Percentiles rank a stretch among this genome's conserved stretches.
Evolutionary conservation across 2,113 vertebrate species (phyloP).

Genomic region (Nothoprocta perdicaria): DNA sequence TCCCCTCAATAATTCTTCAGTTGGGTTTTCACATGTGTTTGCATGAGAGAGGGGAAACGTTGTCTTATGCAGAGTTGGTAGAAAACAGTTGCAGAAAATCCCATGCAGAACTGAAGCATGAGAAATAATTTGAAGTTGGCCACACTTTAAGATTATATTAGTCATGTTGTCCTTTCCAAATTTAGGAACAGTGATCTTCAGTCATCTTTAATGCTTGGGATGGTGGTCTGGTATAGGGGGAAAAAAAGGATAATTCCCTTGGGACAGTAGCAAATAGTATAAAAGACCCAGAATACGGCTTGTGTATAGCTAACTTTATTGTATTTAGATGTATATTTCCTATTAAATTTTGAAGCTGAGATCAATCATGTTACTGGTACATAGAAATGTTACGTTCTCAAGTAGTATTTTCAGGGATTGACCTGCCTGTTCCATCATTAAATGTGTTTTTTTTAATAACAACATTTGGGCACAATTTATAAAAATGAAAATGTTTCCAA

Average conservation of each 20-base stretch:
- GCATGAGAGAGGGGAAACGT: background rate
- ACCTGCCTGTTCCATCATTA: too few species aligned
- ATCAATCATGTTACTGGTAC: background rate
- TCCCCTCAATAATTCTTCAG: background rate
- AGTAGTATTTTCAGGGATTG: background rate
- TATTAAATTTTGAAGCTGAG: background rate
- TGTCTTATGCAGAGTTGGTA: background rate
- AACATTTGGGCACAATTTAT: too few species aligned
- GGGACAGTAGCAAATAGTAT: background rate
- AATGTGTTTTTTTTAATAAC: too few species aligned
- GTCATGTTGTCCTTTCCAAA: background rate
- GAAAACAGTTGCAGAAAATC: background rate
- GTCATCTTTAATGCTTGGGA: background rate
- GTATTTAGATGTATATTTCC: background rate
- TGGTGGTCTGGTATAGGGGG: background rate
- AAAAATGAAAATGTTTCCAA: background rate
- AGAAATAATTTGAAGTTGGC: background rate
- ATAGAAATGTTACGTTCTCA: background rate
- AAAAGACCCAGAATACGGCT: background rate
- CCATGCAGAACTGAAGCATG: background rate
- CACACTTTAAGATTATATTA: background rate
- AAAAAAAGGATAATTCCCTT: background rate
- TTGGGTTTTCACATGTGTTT: accelerated
- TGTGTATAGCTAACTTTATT: background rate
- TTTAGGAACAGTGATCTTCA: background rate